Base-by-base conservation (phyloP, 1,140 invertebrate species). In the Euwallacea similis region DNA sequence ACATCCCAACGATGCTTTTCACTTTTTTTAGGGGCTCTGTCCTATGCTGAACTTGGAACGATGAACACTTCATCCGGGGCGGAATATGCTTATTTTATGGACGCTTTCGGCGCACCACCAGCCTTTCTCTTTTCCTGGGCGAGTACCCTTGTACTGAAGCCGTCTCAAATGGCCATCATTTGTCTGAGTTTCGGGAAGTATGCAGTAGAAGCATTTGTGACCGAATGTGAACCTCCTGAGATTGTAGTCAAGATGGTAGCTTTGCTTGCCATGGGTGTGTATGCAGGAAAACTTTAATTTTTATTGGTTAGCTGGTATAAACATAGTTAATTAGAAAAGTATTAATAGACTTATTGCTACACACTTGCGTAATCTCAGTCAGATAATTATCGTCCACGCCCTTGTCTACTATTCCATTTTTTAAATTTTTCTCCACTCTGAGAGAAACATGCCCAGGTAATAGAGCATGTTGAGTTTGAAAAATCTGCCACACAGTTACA, bases 151-250 rank as follows among this genome's bases (percentile, higher is more conserved):
- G 91, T 97, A 62, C 85, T 97, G 66, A 97, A 97, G 84, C 94
- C 94, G 62, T 94, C 93, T 46, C 94, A 96, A 82, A 91, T 95
- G 89, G 93, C 94, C 67, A 96, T 98, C 78, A 96, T 97, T 78
- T 93, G 92, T 78, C 83, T 97, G 73, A 96, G 95, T 73, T 98
- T 97, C 84, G 94, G 94, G 42, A 91, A 97, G 81, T 98, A 98
- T 81, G 90, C 93, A 41, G 91, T 95, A n/a, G 92, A 95, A 77
- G 93, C 95, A 9, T 96, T 97, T 80, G 90, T 94, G 66, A 86
- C 88, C 13, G 91, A 93, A 79, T 96, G 92, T 79, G 88, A 92
- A 79, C 91, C 91, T 56, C 91, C 92, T 0, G 82, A 86, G 61
- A 85, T 87, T 69, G 86, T 91, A 46, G 89, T 93, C 63, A 94